Conservation (phyloP, 2,888 invertebrate species). For the Campoplex nolae region DNA sequence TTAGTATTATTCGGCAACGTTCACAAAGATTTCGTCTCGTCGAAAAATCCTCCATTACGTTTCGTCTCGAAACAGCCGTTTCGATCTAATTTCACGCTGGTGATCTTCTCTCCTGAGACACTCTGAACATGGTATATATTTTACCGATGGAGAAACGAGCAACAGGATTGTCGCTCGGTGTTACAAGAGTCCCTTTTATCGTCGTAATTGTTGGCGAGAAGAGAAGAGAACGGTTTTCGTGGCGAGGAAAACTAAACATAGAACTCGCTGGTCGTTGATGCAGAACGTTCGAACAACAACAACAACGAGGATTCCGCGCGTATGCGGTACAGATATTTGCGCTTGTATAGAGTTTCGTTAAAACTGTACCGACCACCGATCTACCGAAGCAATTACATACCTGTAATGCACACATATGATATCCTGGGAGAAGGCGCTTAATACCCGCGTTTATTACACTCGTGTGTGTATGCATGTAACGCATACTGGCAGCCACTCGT, state of each 20-base stretch:
- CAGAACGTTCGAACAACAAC: conserved; percentile 26
- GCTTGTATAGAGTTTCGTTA: neutral
- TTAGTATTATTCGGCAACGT: neutral
- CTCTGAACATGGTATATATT: neutral
- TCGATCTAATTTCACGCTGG: neutral
- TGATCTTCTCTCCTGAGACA: neutral
- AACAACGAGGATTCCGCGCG: conserved; percentile 8
- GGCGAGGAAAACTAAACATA: neutral
- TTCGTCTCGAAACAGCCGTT: neutral
- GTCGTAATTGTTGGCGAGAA: neutral
- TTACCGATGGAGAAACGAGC: neutral
- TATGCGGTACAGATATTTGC: neutral
- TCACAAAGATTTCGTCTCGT: neutral
- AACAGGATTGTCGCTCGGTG: conserved; percentile 12
- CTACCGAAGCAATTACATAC: conserved; percentile 40
- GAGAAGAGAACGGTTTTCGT: neutral
- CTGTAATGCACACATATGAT: conserved; percentile 21
- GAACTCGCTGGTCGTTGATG: conserved; percentile 20
- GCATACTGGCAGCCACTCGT: neutral
- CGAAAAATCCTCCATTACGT: neutral
- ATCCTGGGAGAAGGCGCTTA: neutral
- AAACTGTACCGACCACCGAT: conserved; percentile 6
- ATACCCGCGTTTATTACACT: neutral
- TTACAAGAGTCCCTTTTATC: neutral
- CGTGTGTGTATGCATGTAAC: neutral